Percentiles rank a stretch among this genome's conserved stretches.
phyloP scores from a whole-genome alignment of 92 coral and sea anemone species.

The Zoanthus gigantus region DNA sequence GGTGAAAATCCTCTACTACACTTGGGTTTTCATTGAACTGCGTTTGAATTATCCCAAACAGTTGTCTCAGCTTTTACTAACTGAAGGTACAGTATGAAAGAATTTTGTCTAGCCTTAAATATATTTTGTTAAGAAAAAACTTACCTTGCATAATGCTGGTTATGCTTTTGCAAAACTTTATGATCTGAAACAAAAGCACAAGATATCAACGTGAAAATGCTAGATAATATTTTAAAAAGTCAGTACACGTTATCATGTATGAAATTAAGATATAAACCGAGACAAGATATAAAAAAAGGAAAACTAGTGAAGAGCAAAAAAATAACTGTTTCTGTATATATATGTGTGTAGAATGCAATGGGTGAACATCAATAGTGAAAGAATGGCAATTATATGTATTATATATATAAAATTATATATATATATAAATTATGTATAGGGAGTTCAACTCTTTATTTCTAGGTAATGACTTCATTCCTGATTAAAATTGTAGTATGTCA shows the following conservation, averaged over 20 bases:
- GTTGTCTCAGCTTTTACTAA: conserved; percentile 34
- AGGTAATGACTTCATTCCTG: conserved; percentile 29
- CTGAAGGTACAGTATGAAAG: conserved; percentile 10
- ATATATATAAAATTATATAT: neutral
- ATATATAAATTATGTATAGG: conserved; percentile 9
- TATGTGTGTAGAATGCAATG: conserved; percentile 38
- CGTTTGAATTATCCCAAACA: conserved; percentile 26
- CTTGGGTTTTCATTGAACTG: conserved; percentile 43
- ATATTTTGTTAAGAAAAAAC: conserved; percentile 34
- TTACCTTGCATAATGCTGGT: conserved; percentile 42
- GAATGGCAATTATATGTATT: conserved; percentile 27
- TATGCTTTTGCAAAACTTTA: conserved; percentile 32
- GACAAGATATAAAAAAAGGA: conserved; percentile 42
- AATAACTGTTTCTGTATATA: conserved; percentile 39
- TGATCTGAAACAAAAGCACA: conserved; percentile 39
- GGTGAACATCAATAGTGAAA: conserved; percentile 40
- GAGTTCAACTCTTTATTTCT: conserved; percentile 36
- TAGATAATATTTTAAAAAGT: conserved; percentile 38
- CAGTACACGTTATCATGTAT: conserved; percentile 33
- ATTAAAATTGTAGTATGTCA: conserved; percentile 34
- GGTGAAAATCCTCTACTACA: conserved; percentile 33
- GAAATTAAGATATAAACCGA: conserved; percentile 40
- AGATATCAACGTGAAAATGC: conserved; percentile 44
- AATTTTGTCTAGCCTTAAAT: conserved; percentile 33
- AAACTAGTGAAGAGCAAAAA: conserved; percentile 40